These are phyloP conservation scores for Balearica regulorum DNA, from an alignment of 2,797 vertebrate species.

Conservation along the genomic window DNA sequence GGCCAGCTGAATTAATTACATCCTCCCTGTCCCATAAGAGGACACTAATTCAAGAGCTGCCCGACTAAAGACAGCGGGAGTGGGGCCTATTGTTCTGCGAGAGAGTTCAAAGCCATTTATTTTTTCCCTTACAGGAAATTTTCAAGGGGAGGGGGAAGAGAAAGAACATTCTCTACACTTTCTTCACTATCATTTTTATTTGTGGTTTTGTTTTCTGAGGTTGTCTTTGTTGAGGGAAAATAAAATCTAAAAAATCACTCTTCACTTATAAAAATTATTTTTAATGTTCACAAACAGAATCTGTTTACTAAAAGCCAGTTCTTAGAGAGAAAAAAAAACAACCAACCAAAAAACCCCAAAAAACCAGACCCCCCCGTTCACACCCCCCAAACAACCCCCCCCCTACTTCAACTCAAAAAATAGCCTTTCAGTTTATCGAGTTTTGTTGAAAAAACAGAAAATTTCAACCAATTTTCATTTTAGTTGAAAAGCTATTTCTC, in stretches of 20 bases:
- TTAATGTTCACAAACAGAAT: not conserved
- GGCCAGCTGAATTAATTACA: not conserved
- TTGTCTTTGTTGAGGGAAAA: not conserved
- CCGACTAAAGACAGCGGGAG: not conserved
- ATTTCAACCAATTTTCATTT: not conserved
- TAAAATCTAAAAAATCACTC: not conserved
- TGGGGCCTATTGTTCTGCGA: not conserved
- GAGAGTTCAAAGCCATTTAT: not conserved
- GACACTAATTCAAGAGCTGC: not conserved
- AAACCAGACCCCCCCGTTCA: not conserved
- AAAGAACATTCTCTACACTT: not conserved
- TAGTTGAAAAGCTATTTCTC: not conserved
- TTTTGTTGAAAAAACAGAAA: not conserved
- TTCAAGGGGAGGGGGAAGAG: not conserved
- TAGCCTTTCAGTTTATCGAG: not conserved
- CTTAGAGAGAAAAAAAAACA: not conserved
- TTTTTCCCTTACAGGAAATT: slow-evolving; percentile 12
- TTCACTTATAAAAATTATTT: not conserved
- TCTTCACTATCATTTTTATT: not conserved
- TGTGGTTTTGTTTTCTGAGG: not conserved
- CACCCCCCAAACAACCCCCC: no score
- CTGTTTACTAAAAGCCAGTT: not conserved
- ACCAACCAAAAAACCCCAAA: not conserved
- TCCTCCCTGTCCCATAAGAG: not conserved
- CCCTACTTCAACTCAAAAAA: not conserved